Evolutionary conservation across 2,888 invertebrate genomes (phyloP).

Genomic region (Leptopterna dolabrata): DNA sequence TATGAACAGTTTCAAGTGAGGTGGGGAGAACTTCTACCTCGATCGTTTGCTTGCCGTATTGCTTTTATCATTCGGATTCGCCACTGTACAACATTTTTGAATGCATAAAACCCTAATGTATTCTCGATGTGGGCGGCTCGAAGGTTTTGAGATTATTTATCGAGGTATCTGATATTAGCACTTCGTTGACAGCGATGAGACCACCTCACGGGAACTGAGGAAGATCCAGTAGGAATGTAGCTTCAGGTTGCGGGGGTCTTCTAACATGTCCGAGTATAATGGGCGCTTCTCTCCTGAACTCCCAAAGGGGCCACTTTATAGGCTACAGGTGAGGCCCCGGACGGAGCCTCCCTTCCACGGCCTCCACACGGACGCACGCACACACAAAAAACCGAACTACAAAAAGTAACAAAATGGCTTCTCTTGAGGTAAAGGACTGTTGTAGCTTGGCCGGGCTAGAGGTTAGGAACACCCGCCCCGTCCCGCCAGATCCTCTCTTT

Average conservation of each 20-base stretch:
- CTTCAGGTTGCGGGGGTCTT: slow-evolving; percentile 16
- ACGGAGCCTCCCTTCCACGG: background rate
- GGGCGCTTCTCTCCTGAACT: slow-evolving; percentile 18
- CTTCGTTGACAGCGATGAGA: background rate
- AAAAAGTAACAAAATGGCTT: slow-evolving; percentile 52
- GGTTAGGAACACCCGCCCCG: background rate
- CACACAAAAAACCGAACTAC: slow-evolving; percentile 32
- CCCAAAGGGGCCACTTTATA: slow-evolving; percentile 45
- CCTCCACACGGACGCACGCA: slow-evolving; percentile 28
- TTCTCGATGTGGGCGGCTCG: no score
- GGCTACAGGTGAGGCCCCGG: slow-evolving; percentile 43
- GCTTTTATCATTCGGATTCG: no score
- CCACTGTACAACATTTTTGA: no score
- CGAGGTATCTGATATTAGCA: background rate
- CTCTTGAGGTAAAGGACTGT: slow-evolving; percentile 18
- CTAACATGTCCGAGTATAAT: slow-evolving; percentile 44
- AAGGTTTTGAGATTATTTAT: background rate
- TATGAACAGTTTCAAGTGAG: no score
- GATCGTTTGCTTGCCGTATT: no score
- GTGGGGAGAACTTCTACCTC: no score
- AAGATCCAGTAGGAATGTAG: slow-evolving; percentile 40
- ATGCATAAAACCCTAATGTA: no score
- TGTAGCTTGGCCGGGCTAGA: background rate
- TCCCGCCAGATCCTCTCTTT: background rate
- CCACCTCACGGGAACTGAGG: slow-evolving; percentile 1